Conservation (phyloP, 2,113 vertebrate species). For the Dolichotis patagonum region DNA sequence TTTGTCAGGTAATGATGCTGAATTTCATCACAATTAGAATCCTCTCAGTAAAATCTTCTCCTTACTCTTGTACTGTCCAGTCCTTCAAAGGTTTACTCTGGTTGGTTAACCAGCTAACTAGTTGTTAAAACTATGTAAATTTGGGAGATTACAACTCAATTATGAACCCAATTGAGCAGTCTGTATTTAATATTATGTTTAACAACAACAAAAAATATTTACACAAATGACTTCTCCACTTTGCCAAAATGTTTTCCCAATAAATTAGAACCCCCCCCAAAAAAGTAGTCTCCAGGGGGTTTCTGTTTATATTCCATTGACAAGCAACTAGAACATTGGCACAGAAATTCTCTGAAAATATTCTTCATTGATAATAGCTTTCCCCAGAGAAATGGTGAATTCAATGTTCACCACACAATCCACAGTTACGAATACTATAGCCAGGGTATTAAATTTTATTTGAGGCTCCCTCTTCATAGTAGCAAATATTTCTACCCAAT, state of each 20-base stretch:
- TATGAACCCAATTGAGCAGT: constrained; percentile 47
- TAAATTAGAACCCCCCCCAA: background rate
- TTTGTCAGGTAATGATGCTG: background rate
- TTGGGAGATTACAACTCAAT: constrained; percentile 36
- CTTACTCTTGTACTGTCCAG: background rate
- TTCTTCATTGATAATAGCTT: background rate
- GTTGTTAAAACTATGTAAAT: constrained; percentile 55
- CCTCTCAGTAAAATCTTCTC: constrained; percentile 28
- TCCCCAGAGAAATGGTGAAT: background rate
- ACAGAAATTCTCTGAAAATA: background rate
- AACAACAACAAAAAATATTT: background rate
- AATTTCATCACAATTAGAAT: constrained; percentile 49
- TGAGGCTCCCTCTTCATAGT: background rate
- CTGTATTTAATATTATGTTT: background rate
- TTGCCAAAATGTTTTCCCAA: background rate
- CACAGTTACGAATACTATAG: background rate
- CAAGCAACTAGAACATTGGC: background rate
- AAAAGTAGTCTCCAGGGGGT: background rate
- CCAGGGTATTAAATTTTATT: background rate
- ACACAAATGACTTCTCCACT: background rate
- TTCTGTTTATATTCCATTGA: background rate
- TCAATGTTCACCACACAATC: background rate
- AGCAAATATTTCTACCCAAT: background rate
- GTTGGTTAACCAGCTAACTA: constrained; percentile 65
- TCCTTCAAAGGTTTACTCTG: background rate